A percentile compares a stretch with the other conserved stretches of the same genome.
Evolutionary conservation across 2,113 vertebrate species (phyloP).

Genomic region (Synodontis membranacea): DNA sequence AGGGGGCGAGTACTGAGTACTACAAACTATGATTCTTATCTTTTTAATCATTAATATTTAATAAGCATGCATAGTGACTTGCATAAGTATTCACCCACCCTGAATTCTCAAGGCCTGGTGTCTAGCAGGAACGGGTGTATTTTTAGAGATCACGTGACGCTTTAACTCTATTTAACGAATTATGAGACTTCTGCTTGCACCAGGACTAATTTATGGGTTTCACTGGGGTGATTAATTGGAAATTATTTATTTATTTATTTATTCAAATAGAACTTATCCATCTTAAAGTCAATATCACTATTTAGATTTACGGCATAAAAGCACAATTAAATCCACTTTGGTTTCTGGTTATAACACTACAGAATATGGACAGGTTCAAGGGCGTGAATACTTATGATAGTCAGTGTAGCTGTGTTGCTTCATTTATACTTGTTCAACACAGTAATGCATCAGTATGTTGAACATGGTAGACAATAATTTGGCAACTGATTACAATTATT

Average conservation of each 20-base stretch:
- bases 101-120: background rate
- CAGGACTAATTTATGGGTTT: background rate
- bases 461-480: background rate
- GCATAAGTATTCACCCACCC: background rate
- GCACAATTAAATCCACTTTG: background rate
- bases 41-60: background rate
- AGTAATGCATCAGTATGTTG: background rate
- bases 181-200: background rate
- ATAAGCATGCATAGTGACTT: background rate
- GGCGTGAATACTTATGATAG: background rate
- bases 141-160: background rate
- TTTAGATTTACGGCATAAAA: background rate
- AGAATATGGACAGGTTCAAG: background rate
- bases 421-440: background rate
- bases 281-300: background rate
- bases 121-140: background rate
- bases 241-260: no score
- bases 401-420: background rate
- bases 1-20: background rate
- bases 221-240: no score
- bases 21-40: slow-evolving; percentile 10
- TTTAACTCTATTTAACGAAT: background rate
- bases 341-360: background rate
- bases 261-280: no score
- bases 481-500: background rate